These are phyloP conservation scores for Spisula subtruncata DNA, from an alignment of 2,888 invertebrate genomes.

Conservation along the genomic window DNA sequence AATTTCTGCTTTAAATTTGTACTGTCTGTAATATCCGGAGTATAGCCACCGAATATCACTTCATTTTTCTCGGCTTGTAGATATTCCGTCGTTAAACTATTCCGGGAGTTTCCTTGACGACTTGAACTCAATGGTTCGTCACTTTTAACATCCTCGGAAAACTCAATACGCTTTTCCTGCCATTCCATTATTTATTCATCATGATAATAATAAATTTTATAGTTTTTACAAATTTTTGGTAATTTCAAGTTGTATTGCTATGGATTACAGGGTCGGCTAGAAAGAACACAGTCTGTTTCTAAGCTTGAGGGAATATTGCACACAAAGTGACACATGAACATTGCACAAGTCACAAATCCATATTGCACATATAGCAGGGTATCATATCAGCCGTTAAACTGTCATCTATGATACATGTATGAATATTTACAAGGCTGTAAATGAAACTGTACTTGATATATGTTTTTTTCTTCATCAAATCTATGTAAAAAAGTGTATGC, in stretches of 20 bases:
- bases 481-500: too few relatives aligned
- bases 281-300: not conserved
- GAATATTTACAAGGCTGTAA: not conserved
- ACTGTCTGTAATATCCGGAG: constrained; percentile 45
- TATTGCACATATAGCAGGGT: not conserved
- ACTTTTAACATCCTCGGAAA: constrained; percentile 4
- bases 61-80: constrained; percentile 51
- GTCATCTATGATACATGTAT: not conserved
- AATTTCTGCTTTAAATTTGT: constrained; percentile 48
- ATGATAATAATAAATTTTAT: not conserved
- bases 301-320: not conserved
- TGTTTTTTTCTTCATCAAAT: too few relatives aligned
- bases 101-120: constrained; percentile 29
- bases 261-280: too few relatives aligned
- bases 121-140: constrained; percentile 12
- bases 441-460: not conserved
- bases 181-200: constrained; percentile 30
- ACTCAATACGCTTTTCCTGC: constrained; percentile 26
- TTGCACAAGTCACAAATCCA: not conserved
- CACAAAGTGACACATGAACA: not conserved
- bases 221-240: too few relatives aligned
- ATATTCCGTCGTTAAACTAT: constrained; percentile 55
- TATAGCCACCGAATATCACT: constrained; percentile 46
- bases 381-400: not conserved
- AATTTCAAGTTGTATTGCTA: too few relatives aligned